A percentile compares a stretch with the other conserved stretches of the same genome.
These are phyloP conservation scores for Amazona finschi DNA, from an alignment of 2,797 vertebrate species.

Conservation along the genomic window DNA sequence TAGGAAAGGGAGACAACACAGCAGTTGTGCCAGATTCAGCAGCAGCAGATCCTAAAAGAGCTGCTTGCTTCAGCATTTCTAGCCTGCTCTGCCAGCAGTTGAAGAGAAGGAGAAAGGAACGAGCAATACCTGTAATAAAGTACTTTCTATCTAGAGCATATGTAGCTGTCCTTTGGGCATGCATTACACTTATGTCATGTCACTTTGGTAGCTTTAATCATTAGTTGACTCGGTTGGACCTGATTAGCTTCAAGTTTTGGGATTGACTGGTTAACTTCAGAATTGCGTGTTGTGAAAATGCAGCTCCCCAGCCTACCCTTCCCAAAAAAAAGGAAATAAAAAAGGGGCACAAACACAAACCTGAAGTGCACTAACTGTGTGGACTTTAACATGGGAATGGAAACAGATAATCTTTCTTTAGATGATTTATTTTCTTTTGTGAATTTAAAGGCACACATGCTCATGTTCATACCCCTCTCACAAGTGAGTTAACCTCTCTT, in stretches of 20 bases:
- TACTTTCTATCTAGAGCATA: background rate
- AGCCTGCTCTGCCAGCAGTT: background rate
- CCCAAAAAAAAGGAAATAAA: background rate
- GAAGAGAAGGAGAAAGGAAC: background rate
- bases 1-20: background rate
- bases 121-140: background rate
- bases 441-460: background rate
- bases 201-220: background rate
- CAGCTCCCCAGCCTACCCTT: background rate
- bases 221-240: background rate
- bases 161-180: background rate
- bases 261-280: background rate
- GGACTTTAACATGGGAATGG: background rate
- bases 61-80: background rate
- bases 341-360: background rate
- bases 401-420: background rate
- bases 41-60: background rate
- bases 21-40: background rate
- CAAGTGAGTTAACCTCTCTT: accelerated
- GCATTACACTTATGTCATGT: background rate
- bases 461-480: background rate
- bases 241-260: background rate
- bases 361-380: accelerated
- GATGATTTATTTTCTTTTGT: background rate
- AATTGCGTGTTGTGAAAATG: background rate